Evolutionary conservation across 2,113 vertebrate genomes (phyloP).

Genomic region (Tragelaphus strepsiceros): DNA sequence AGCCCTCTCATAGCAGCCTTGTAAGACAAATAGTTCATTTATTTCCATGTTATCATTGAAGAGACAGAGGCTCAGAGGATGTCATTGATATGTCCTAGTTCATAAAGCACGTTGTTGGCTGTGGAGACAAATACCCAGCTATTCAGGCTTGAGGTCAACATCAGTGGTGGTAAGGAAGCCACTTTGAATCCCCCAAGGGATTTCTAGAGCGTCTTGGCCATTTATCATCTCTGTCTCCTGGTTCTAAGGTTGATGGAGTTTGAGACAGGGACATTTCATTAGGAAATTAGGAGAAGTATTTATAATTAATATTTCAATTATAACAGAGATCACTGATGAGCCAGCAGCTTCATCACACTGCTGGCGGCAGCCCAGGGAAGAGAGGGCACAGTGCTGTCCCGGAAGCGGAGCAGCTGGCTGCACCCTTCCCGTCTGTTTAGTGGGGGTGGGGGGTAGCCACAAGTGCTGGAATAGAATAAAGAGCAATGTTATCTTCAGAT

Average conservation of each 20-base stretch:
- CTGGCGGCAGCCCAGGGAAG: background rate
- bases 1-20: background rate
- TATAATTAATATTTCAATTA: conserved; percentile 46
- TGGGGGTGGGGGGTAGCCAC: background rate
- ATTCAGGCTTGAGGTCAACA: background rate
- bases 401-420: background rate
- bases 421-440: background rate
- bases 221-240: background rate
- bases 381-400: background rate
- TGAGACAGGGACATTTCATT: conserved; percentile 10
- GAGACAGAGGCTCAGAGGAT: background rate
- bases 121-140: background rate
- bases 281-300: conserved; percentile 38
- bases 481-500: background rate
- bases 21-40: rapidly evolving
- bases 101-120: background rate
- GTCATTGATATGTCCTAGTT: background rate
- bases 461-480: background rate
- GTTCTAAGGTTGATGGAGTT: background rate
- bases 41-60: background rate
- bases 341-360: background rate
- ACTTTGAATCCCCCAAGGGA: background rate
- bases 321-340: background rate
- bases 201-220: background rate
- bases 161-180: background rate